Conservation (phyloP, 2,113 vertebrate species). For the Trichechus manatus region DNA sequence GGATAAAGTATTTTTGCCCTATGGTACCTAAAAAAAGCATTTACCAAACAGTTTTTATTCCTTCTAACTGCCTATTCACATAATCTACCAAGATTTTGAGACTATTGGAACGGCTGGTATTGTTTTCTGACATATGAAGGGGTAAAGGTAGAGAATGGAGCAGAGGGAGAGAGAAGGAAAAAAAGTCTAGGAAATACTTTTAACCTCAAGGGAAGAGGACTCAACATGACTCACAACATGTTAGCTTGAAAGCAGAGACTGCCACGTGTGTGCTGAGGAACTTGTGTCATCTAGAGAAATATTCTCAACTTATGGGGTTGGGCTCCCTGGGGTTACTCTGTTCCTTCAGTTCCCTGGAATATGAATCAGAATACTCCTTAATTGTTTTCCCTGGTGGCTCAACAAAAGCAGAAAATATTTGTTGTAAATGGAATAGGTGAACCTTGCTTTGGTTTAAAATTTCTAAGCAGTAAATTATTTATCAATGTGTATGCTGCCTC, state of each 20-base stretch:
- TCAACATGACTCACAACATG: slow-evolving; percentile 46
- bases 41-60: slow-evolving; percentile 52
- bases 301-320: not conserved
- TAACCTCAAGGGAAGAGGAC: slow-evolving; percentile 31
- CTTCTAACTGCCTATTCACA: not conserved
- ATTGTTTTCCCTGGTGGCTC: slow-evolving; percentile 52
- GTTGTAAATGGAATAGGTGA: slow-evolving; percentile 12
- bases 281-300: not conserved
- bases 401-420: slow-evolving; percentile 37
- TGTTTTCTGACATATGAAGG: slow-evolving; percentile 49
- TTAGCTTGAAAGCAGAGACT: slow-evolving; percentile 32
- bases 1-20: slow-evolving; percentile 12
- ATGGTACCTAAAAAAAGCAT: not conserved
- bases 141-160: not conserved
- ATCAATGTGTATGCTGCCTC: slow-evolving; percentile 19
- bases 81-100: slow-evolving; percentile 48
- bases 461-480: slow-evolving; percentile 11
- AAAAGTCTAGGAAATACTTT: slow-evolving; percentile 51
- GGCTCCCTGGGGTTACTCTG: not conserved
- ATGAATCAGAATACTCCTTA: slow-evolving; percentile 34
- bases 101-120: not conserved
- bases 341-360: slow-evolving; percentile 46
- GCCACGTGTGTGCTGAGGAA: not conserved
- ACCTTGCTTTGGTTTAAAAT: slow-evolving; percentile 61
- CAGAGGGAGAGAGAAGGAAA: not conserved